Conservation (phyloP, 1,140 invertebrate species). For the Bombus consobrinus region DNA sequence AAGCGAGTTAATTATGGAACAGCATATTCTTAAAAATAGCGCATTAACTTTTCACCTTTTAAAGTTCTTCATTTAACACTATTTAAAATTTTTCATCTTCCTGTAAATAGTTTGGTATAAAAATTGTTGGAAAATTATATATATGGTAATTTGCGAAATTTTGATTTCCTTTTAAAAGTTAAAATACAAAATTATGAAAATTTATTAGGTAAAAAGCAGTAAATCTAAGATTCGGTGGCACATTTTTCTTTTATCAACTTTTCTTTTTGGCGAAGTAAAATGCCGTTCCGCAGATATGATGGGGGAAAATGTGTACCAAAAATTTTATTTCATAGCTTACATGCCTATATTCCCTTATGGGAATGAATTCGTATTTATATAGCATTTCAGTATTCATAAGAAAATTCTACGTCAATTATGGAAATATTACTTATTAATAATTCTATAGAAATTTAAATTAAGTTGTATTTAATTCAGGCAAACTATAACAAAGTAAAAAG, state of each 20-base stretch:
- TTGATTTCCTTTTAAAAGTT: not conserved
- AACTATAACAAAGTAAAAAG: not conserved
- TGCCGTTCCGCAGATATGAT: not conserved
- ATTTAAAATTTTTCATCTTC: not conserved
- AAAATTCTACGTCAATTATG: not conserved
- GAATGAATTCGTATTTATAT: not conserved
- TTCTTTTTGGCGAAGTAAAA: not conserved
- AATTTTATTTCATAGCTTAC: not conserved
- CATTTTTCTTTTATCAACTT: not conserved
- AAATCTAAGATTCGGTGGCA: not conserved
- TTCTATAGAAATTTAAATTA: not conserved
- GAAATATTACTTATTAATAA: not conserved
- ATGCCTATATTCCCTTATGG: not conserved
- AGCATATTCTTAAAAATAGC: slow-evolving; percentile 18
- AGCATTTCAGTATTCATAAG: not conserved
- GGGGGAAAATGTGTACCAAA: not conserved
- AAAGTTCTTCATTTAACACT: not conserved
- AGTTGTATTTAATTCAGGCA: not conserved
- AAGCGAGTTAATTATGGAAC: not conserved
- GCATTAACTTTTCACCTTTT: not conserved
- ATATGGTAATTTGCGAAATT: no score
- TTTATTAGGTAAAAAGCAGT: not conserved
- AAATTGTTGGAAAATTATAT: not conserved
- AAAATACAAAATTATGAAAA: not conserved
- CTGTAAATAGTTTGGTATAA: not conserved